These are phyloP conservation scores for Acropora yongei DNA, from an alignment of 64 coral and sea anemone genomes.

Conservation along the genomic window DNA sequence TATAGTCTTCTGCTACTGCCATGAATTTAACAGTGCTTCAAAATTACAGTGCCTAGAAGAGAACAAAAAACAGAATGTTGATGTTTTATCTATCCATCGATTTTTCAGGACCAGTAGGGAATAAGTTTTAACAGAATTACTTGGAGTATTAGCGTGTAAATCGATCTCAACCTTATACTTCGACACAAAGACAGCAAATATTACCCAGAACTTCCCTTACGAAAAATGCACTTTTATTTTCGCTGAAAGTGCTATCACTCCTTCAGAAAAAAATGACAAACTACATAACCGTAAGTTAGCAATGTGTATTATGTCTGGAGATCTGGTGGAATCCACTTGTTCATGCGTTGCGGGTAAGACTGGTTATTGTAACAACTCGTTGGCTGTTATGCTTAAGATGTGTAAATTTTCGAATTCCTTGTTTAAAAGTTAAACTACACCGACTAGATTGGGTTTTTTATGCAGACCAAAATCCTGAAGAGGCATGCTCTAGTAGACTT, in stretches of 20 bases:
- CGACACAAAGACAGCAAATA: too few species aligned
- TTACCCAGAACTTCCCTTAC: too few species aligned
- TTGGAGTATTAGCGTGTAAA: not conserved
- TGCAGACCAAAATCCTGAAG: too few species aligned
- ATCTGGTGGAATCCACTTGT: constrained; percentile 19
- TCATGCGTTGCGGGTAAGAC: constrained; percentile 32
- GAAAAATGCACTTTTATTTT: constrained; percentile 10
- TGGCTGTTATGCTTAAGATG: constrained; percentile 16
- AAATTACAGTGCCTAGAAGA: too few species aligned
- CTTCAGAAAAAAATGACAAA: not conserved
- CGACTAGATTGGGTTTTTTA: too few species aligned
- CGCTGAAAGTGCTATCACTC: not conserved
- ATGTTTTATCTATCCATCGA: too few species aligned
- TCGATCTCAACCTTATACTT: not conserved
- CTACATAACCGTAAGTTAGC: constrained; percentile 20
- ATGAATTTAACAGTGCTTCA: too few species aligned
- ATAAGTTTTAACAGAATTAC: too few species aligned
- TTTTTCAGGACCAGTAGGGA: too few species aligned
- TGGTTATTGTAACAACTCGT: not conserved
- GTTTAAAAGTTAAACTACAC: not conserved
- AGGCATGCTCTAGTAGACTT: too few species aligned
- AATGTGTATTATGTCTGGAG: constrained; percentile 10
- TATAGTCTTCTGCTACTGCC: not conserved
- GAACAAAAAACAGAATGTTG: too few species aligned
- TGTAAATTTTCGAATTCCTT: constrained; percentile 21